These are phyloP conservation scores for Drosophila macrospina DNA, from an alignment of 2,888 invertebrate genomes.

Conservation along the genomic window DNA sequence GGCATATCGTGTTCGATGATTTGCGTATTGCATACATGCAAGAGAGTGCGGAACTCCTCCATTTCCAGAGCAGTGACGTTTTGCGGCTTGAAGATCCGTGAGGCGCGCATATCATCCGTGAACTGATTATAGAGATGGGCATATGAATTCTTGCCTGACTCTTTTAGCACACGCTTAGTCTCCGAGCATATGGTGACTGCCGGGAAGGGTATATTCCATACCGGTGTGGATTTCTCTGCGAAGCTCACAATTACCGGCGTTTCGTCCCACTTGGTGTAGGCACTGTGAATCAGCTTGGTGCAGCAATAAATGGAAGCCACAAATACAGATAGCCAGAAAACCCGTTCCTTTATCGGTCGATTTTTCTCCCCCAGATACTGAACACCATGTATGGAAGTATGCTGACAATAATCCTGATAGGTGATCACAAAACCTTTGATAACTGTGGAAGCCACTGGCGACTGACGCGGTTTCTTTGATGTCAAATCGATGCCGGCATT, in stretches of 20 bases:
- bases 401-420: conserved; percentile 87
- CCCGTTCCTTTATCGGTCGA: conserved; percentile 87
- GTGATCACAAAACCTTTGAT: conserved; percentile 82
- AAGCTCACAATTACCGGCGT: conserved; percentile 91
- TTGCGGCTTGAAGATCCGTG: conserved; percentile 58
- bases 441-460: conserved; percentile 7
- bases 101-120: conserved; percentile 43
- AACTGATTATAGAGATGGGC: conserved; percentile 65
- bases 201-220: conserved; percentile 84
- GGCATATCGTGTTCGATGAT: conserved; percentile 71
- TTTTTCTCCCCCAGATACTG: conserved; percentile 88
- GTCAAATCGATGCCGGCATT: conserved; percentile 35
- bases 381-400: conserved; percentile 88
- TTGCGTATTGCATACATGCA: conserved; percentile 82
- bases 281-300: conserved; percentile 87
- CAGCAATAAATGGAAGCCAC: conserved; percentile 88
- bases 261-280: conserved; percentile 89
- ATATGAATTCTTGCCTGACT: conserved; percentile 61
- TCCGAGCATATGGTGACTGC: conserved; percentile 84
- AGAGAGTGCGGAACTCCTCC: conserved; percentile 79
- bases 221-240: conserved; percentile 88
- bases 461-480: conserved; percentile 2
- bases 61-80: conserved; percentile 67
- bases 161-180: conserved; percentile 76
- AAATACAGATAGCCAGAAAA: conserved; percentile 87